phyloP scores from a whole-genome alignment of 2,797 vertebrate species.

The Sardinella longiceps region DNA sequence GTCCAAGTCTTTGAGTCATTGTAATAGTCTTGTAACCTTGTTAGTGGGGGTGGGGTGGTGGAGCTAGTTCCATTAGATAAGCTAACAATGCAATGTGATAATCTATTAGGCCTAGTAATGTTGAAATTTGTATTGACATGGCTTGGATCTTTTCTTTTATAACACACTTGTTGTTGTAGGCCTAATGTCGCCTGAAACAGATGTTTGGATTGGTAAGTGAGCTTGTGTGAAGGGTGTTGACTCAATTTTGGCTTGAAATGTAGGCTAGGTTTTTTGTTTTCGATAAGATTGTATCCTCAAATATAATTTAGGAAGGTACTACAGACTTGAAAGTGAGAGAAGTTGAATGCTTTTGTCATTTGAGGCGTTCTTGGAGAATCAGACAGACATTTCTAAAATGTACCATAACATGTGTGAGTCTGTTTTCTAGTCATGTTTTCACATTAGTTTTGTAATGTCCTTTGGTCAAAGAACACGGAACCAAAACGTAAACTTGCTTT shows the following conservation, averaged over 20 bases:
- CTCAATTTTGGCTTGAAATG: background rate
- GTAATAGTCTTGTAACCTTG: conserved; percentile 74
- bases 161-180: background rate
- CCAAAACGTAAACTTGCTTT: background rate
- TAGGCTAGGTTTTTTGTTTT: background rate
- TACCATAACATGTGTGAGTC: background rate
- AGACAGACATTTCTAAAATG: background rate
- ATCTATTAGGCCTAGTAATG: background rate
- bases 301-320: background rate
- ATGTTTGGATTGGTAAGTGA: background rate
- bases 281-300: background rate
- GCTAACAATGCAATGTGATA: conserved; percentile 11
- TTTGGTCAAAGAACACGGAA: background rate
- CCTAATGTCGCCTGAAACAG: background rate
- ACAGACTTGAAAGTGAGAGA: background rate
- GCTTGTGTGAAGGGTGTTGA: background rate
- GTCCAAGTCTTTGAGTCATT: conserved; percentile 60
- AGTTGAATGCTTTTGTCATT: background rate
- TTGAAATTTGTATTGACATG: background rate
- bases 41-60: conserved; percentile 76
- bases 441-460: background rate
- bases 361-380: background rate
- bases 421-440: background rate
- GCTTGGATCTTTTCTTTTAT: background rate
- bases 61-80: conserved; percentile 13